Base-by-base conservation (phyloP, 2,888 invertebrate genomes). In the Ametastegia equiseti region DNA sequence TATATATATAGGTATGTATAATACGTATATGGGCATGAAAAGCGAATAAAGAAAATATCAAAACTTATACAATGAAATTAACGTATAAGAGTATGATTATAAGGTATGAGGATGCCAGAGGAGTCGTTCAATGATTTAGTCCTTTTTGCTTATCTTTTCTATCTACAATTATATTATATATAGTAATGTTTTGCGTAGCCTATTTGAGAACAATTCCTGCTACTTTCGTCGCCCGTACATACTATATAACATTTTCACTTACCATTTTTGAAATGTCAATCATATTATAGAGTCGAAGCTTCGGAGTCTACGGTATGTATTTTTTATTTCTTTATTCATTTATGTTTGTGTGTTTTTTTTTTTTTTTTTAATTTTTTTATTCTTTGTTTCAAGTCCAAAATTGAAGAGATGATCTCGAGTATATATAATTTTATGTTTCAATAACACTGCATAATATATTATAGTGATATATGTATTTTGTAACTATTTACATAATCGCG, bases 401-500 rank as follows among this genome's bases (percentile, higher is more conserved):
- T 67, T 23, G 9, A 19, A 54, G 36, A 19, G 27, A 27, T 60
- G 60, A 39, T 19, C 60, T 63, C 82, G 78, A 69, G 33, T 77
- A 69, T 60, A 80, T 80, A 1, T 67, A 45, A 19, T 80, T 69
- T 71, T 81, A 39, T 82, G 80, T 80, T 42, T 69, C 15, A 71
- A 81, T 69, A 84, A 84, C 83, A 83, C 82, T 83, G 81, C 73
- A 77, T 69, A n/a, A n/a, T n/a, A n/a, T n/a, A n/a, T n/a, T n/a
- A 78, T 71, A 54, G 77, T 83, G 80, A 67, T 80, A 81, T 84
- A 67, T 80, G 80, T 84, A 83, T 84, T 67, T 80, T 82, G 79
- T 75, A 67, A 78, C 83, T 84, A 84, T 83, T 50, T 84, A 84
- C 83, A 84, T 79, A 60, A 71, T 71, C 33, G 71, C 15, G 30